Evolutionary conservation across 1,140 invertebrate genomes (phyloP).

Genomic region (Hycleus phaleratus): DNA sequence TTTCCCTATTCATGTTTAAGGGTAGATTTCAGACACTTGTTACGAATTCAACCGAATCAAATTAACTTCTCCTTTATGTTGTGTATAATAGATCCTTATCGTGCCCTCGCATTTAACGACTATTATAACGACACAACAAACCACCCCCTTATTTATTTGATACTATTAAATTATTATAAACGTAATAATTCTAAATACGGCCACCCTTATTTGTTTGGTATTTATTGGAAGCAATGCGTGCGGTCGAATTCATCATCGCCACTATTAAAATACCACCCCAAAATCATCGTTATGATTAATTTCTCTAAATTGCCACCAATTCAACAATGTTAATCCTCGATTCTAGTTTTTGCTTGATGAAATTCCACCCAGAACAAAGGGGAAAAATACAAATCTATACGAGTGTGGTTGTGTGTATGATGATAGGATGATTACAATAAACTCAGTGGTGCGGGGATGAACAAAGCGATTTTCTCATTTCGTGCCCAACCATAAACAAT

Average conservation of each 20-base stretch:
- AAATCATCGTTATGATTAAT: no score
- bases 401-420: neutral
- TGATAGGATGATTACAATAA: slow-evolving; percentile 6
- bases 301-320: no score
- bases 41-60: slow-evolving; percentile 22
- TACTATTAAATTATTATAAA: slow-evolving; percentile 16
- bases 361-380: no score
- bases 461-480: slow-evolving; percentile 19
- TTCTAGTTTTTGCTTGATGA: no score
- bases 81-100: slow-evolving; percentile 6
- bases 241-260: neutral
- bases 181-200: neutral
- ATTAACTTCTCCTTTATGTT: slow-evolving; percentile 25
- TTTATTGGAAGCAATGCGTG: neutral
- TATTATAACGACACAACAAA: slow-evolving; percentile 1
- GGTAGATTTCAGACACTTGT: slow-evolving; percentile 18
- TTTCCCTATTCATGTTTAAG: no score
- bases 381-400: no score
- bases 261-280: no score
- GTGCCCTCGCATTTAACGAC: neutral
- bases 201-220: neutral
- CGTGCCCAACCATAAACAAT: slow-evolving; percentile 17
- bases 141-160: slow-evolving; percentile 12
- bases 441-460: slow-evolving; percentile 6
- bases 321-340: no score